phyloP scores from a whole-genome alignment of 53 echinoderm and acorn worm genomes.

The Temnopleurus reevesii region DNA sequence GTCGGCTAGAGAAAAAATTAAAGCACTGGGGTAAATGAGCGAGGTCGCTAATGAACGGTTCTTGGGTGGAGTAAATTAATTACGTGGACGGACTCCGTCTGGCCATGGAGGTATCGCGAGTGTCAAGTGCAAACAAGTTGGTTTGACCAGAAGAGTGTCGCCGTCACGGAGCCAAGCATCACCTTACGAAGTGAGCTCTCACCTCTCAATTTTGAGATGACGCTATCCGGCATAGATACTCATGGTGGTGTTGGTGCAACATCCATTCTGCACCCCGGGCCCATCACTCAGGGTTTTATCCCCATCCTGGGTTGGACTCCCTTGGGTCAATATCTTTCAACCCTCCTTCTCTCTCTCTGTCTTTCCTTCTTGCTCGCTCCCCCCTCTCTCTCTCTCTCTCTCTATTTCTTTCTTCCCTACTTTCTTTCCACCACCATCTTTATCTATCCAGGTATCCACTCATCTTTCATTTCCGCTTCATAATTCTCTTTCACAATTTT shows the following conservation, averaged over 20 bases:
- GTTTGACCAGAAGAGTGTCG: background rate
- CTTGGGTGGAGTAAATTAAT: constrained; percentile 36
- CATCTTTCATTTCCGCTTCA: background rate
- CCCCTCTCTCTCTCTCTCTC: too few relatives aligned
- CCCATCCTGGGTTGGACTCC: background rate
- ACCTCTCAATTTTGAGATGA: background rate
- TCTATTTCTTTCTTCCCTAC: too few relatives aligned
- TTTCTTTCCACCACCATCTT: too few relatives aligned
- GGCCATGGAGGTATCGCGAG: background rate
- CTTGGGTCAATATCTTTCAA: background rate
- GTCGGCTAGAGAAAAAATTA: background rate
- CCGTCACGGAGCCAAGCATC: background rate
- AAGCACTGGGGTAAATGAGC: background rate
- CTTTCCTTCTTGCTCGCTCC: too few relatives aligned
- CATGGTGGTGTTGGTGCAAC: background rate
- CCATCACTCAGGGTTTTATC: constrained; percentile 2
- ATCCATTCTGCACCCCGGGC: background rate
- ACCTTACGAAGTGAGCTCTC: background rate
- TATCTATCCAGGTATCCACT: too few relatives aligned
- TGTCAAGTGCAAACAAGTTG: constrained; percentile 19
- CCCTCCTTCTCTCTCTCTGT: background rate
- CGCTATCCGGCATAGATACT: background rate
- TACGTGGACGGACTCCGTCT: background rate
- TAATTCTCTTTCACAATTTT: background rate
- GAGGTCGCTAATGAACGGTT: constrained; percentile 19